phyloP scores from a whole-genome alignment of 1,140 invertebrate species.

The Penaeus japonicus region DNA sequence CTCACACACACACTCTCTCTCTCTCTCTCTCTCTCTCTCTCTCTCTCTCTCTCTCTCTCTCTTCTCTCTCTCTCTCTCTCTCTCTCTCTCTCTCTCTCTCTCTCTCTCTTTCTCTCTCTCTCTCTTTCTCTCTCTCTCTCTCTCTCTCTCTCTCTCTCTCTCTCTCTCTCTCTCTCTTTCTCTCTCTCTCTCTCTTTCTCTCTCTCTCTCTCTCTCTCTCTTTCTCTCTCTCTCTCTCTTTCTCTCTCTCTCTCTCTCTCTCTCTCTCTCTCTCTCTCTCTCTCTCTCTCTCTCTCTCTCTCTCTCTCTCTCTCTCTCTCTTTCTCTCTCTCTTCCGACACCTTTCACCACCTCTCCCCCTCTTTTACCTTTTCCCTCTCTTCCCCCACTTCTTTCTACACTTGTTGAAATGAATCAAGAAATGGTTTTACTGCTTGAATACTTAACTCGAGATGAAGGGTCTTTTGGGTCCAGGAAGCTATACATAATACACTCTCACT shows the following conservation, averaged over 20 bases:
- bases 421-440: background rate
- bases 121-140: too few species aligned
- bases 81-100: background rate
- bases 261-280: background rate
- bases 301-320: background rate
- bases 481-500: too few species aligned
- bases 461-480: too few species aligned
- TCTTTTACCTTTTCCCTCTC: background rate
- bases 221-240: too few species aligned
- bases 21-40: background rate
- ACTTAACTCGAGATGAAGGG: background rate
- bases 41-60: background rate
- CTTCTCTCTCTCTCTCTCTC: background rate
- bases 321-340: background rate
- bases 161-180: too few species aligned
- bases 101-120: background rate
- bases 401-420: too few species aligned
- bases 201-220: background rate
- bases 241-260: background rate
- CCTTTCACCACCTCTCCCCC: background rate
- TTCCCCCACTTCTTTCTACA: background rate
- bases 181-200: too few species aligned
- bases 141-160: background rate
- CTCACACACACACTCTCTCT: background rate
- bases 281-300: too few species aligned